Percentiles rank a stretch among this genome's conserved stretches.
These are phyloP conservation scores for Ammospiza caudacuta DNA, from an alignment of 2,113 vertebrate genomes.

Conservation along the genomic window DNA sequence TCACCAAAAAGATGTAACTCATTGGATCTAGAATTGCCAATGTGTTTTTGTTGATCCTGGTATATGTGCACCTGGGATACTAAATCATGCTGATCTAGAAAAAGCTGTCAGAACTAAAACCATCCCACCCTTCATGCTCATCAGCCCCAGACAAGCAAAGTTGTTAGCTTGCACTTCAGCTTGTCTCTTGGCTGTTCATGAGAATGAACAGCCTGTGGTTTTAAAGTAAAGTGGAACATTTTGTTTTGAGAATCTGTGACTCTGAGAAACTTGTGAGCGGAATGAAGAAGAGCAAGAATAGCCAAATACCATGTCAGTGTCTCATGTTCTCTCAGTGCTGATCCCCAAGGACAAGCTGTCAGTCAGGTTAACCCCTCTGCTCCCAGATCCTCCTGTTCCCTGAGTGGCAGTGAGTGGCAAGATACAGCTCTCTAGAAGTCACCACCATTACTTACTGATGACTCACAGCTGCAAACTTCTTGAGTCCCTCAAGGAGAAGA, in stretches of 20 bases:
- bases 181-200: not conserved
- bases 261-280: not conserved
- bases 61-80: not conserved
- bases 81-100: not conserved
- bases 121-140: not conserved
- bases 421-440: not conserved
- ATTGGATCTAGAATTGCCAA: not conserved
- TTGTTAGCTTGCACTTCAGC: not conserved
- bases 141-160: not conserved
- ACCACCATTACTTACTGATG: not conserved
- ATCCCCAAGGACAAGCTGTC: not conserved
- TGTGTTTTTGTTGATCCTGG: not conserved
- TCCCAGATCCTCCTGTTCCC: not conserved
- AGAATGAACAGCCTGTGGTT: not conserved
- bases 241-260: not conserved
- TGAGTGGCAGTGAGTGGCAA: not conserved
- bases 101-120: not conserved
- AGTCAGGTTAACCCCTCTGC: not conserved
- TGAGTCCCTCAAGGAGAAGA: not conserved
- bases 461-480: not conserved
- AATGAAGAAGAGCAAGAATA: constrained; percentile 33
- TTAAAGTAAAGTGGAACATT: not conserved
- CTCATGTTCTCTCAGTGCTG: not conserved
- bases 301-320: not conserved
- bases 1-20: not conserved